Evolutionary conservation across 2,888 invertebrate genomes (phyloP), one percentile per base, ranked within the genome.

Genomic region (Oxytorus armatus): DNA sequence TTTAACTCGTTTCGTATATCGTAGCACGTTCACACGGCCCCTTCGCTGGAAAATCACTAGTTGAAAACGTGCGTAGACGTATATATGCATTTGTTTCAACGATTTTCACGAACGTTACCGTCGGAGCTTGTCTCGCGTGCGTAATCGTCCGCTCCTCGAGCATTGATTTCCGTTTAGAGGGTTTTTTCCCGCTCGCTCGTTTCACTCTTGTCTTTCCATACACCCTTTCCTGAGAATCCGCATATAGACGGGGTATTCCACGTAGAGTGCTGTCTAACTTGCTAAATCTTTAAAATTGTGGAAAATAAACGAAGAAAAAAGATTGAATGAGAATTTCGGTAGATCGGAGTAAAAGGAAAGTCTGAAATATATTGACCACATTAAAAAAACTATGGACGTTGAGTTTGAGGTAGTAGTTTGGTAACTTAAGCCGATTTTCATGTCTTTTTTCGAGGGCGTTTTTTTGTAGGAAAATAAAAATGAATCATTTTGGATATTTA

Each of bases 201-300:
- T 55, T 44, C 11, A 23, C 25, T 42, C 55, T 25, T 55, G 55
- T 55, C 10, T 55, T 36, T 47, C 25, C 42, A 42, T 68, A 55
- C 5, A 55, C 39, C 42, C 42, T 68, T 68, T 68, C 16, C 11
- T 55, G n/a, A 49, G n/a, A 33, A 21, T 47, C 11, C 44, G 25
- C 81, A 84, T 14, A 39, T 29, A 29, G 14, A 44, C 25, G 10
- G 23, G 44, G 3, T 44, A 84, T 81, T 78, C 73, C 73, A 59
- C 47, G 53, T 59, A 75, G 78, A 83, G 80, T 79, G 77, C 80
- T 11, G 18, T 42, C 16, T 29, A 18, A 65, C 49, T 65, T 33
- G 11, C 36, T 4, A 36, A 36, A n/a, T n/a, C n/a, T n/a, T n/a
- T n/a, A n/a, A n/a, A n/a, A n/a, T n/a, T n/a, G n/a, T n/a, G n/a